These are phyloP conservation scores for Drosophila pallidifrons DNA, from an alignment of 1,140 invertebrate genomes.

Conservation along the genomic window DNA sequence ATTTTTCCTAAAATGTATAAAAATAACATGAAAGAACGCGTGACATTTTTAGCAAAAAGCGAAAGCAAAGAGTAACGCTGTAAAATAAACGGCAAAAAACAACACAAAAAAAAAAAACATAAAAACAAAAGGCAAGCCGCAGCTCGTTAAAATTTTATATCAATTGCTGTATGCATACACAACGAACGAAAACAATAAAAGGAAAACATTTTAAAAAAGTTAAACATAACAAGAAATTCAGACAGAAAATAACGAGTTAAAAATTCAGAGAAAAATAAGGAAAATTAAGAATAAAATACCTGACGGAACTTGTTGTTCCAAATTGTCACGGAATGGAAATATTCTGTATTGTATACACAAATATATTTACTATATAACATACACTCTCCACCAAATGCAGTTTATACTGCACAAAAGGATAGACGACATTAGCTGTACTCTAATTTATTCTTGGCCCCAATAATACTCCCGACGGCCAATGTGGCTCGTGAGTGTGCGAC, in stretches of 20 bases:
- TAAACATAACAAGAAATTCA: constrained; percentile 61
- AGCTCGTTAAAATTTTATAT: constrained; percentile 76
- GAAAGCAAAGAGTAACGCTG: constrained; percentile 31
- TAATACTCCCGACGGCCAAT: background rate
- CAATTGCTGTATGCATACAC: constrained; percentile 60
- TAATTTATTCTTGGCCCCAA: constrained; percentile 20
- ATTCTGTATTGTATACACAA: constrained; percentile 31
- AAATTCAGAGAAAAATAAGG: constrained; percentile 27
- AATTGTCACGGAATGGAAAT: constrained; percentile 6
- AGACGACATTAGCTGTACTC: constrained; percentile 5
- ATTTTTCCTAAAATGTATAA: too few relatives aligned
- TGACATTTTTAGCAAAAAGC: constrained; percentile 61
- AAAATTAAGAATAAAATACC: background rate
- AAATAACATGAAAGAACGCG: constrained; percentile 66
- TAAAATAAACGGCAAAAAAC: constrained; percentile 24
- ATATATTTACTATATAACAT: background rate
- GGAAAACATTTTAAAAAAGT: constrained; percentile 60
- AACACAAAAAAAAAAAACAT: constrained; percentile 30
- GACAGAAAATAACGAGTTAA: constrained; percentile 18
- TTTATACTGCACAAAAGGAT: background rate
- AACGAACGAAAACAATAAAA: constrained; percentile 28
- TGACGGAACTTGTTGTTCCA: background rate
- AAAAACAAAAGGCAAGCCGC: constrained; percentile 53
- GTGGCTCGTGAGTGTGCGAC: constrained; percentile 51
- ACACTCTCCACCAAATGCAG: background rate